These are phyloP conservation scores for Protobothrops flavoviridis DNA, from an alignment of 2,113 vertebrate species.

Conservation along the genomic window DNA sequence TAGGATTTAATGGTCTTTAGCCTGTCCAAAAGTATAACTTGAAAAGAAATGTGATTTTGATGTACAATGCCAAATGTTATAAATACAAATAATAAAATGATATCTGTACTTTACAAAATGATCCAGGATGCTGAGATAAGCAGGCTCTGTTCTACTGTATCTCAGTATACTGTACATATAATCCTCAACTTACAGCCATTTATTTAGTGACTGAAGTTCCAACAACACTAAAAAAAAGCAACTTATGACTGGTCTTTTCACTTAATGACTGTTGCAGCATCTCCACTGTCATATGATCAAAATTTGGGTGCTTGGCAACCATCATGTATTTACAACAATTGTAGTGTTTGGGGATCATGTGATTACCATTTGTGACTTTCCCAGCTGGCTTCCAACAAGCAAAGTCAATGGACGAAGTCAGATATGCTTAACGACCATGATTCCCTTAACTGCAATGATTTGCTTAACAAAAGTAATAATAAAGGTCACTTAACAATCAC, in stretches of 20 bases:
- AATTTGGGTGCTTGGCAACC: not conserved
- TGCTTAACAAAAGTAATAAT: not conserved
- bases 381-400: not conserved
- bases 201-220: not conserved
- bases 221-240: not conserved
- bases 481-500: no score
- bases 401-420: not conserved
- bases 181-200: not conserved
- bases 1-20: not conserved
- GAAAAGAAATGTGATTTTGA: not conserved
- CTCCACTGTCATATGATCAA: no score
- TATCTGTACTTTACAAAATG: not conserved
- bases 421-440: not conserved
- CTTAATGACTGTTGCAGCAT: no score
- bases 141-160: not conserved
- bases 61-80: not conserved
- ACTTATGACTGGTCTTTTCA: not conserved
- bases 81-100: not conserved
- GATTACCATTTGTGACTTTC: no score
- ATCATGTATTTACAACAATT: not conserved
- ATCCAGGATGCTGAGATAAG: not conserved
- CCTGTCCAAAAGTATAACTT: not conserved
- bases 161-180: not conserved
- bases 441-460: not conserved
- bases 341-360: not conserved